Evolutionary conservation across 2,888 invertebrate genomes (phyloP), one percentile per base, ranked within the genome.

Genomic region (Cephalotes varians): DNA sequence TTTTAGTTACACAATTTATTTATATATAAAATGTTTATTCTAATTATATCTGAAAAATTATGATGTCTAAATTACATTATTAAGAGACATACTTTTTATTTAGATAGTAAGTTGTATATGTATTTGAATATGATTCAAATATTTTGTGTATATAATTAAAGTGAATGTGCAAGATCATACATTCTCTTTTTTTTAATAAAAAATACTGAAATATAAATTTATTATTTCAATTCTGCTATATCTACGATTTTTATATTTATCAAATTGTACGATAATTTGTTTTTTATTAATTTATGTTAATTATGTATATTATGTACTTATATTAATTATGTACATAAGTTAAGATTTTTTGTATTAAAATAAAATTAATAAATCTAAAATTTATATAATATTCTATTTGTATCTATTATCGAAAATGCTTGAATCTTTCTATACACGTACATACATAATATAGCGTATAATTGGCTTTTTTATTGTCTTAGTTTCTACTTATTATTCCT

Each of bases 61-160:
- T 58, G 0, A 72, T 56, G 12, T 1, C 28, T 28, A 40, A 60
- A 44, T 47, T 60, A 21, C 2, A 18, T 28, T 47, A 25, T 34
- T 60, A 51, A n/a, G 1, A n/a, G n/a, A n/a, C 4, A 31, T 25
- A 54, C 2, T 72, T 34, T 54, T 54, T 37, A 56, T 56, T 72
- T 9, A 40, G 18, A 34, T 5, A 34, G 5, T 34, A 34, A 40
- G 12, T 40, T 40, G 40, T 40, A 64, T 37, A 37, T 37, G 25
- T 60, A 28, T 64, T 37, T 7, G n/a, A 37, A 54, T 40, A 21
- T 67, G 18, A 54, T n/a, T 64, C 0, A 21, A 49, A 34, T 62
- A 47, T 49, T 12, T 51, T 64, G 74, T 76, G 28, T n/a, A 49
- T 74, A 62, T 64, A 25, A 18, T 74, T 62, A 12, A 72, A 72